Base-by-base conservation (phyloP, 1,140 invertebrate genomes). In the Aricia agestis region DNA sequence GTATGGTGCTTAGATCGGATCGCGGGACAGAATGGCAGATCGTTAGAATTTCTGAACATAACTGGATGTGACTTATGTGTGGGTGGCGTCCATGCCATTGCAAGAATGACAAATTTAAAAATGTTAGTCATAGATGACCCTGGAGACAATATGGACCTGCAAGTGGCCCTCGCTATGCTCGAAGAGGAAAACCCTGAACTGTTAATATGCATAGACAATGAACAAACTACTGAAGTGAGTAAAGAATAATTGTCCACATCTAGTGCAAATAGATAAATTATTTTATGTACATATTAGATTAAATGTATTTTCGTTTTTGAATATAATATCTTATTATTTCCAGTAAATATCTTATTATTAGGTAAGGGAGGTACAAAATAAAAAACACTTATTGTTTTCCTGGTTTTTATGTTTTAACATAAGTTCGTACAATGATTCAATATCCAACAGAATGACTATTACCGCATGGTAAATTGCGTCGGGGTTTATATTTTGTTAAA, bases 371-470 rank as follows among this genome's bases (percentile, higher is more conserved):
- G 9, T 9, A 19, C 58, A 58, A 18, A 31, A 58, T 13, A 19
- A 25, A 19, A 63, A 63, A 63, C 18, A 25, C 4, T 4, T 2
- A 19, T 25, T 78, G 77, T 79, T 87, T 89, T 87, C 78, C 78
- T 81, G 81, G 77, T 83, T 89, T 85, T 90, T 85, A 86, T 89
- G 78, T 84, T 90, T 83, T 86, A 87, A 87, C 83, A 87, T 90
- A 89, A 88, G 85, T 90, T 89, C 82, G 78, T 87, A 89, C 86
- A 89, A 87, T 89, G 84, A 86, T 87, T 80, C 84, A 89, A 86
- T 88, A 88, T 87, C 82, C 78, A 87, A 86, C 82, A 85, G 75
- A 80, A 80, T 85, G 84, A 84, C 83, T 83, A 19, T 19, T 63
- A 63, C 17, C 66, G 57, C 59, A 25, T 19, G 59, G 59, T 25